Evolutionary conservation across 1,140 invertebrate genomes (phyloP).

Genomic region (Cydia amplana): DNA sequence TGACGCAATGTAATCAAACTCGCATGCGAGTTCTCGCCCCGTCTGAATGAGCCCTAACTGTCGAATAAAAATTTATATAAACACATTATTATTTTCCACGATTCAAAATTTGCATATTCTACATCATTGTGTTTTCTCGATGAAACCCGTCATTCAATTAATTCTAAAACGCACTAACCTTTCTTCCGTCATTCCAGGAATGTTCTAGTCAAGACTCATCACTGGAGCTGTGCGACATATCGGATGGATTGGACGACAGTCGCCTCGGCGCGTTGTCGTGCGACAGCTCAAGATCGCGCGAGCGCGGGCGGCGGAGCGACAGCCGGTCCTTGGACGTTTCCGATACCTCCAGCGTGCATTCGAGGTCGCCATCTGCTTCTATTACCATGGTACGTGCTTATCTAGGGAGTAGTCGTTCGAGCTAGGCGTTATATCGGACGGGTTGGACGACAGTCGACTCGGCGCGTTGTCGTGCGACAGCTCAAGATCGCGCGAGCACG

Average conservation of each 20-base stretch:
- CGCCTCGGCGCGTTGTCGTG: slow-evolving; percentile 47
- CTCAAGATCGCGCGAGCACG: slow-evolving; percentile 37
- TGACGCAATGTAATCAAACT: no score
- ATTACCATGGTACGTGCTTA: slow-evolving; percentile 40
- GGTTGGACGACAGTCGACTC: slow-evolving; percentile 61
- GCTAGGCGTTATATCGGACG: slow-evolving; percentile 69
- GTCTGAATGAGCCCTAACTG: no score
- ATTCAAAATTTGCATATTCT: no score
- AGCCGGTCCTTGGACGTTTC: slow-evolving; percentile 43
- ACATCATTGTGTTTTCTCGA: no score
- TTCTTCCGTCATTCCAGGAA: slow-evolving; percentile 61
- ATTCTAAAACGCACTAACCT: background rate
- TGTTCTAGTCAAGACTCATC: slow-evolving; percentile 80
- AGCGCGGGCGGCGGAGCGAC: slow-evolving; percentile 40
- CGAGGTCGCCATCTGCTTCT: slow-evolving; percentile 44
- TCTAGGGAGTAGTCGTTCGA: slow-evolving; percentile 43
- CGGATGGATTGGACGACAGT: slow-evolving; percentile 63
- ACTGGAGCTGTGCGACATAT: slow-evolving; percentile 72
- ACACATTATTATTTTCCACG: no score
- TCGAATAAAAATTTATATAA: no score
- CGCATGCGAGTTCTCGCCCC: no score
- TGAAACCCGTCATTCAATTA: no score
- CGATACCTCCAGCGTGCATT: slow-evolving; percentile 42
- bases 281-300: slow-evolving; percentile 38
- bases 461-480: slow-evolving; percentile 42